Conservation (phyloP, 2,113 vertebrate species). For the Tinamus guttatus region DNA sequence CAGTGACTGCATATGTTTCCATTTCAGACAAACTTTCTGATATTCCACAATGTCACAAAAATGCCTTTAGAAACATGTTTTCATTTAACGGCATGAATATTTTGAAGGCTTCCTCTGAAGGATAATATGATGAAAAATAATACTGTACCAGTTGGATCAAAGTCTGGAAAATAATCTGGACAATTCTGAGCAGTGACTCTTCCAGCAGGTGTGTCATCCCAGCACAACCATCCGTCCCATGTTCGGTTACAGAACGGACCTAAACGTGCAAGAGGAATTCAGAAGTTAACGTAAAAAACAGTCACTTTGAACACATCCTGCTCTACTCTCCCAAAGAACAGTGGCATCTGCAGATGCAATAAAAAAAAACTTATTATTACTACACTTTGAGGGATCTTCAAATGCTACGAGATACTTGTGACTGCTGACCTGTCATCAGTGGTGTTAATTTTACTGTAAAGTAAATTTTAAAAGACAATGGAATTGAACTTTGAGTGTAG, state of each 20-base stretch:
- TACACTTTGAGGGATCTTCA: neutral
- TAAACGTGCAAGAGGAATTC: slow-evolving; percentile 53
- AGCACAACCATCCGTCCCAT: slow-evolving; percentile 96
- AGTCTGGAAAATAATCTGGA: slow-evolving; percentile 93
- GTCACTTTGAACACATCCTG: neutral
- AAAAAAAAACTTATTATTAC: neutral
- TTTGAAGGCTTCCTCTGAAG: neutral
- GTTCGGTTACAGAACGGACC: slow-evolving; percentile 86
- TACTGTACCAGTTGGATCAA: slow-evolving; percentile 89
- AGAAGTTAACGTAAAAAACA: neutral
- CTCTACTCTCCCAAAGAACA: neutral
- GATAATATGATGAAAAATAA: neutral
- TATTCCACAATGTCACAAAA: neutral
- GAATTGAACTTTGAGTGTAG: neutral
- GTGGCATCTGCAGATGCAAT: neutral
- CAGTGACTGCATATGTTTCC: neutral
- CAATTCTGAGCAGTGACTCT: slow-evolving; percentile 83
- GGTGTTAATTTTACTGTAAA: neutral
- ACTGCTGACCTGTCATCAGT: neutral
- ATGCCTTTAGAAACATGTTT: neutral
- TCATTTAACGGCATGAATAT: neutral
- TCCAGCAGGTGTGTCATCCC: slow-evolving; percentile 90
- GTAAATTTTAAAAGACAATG: neutral
- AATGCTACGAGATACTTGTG: neutral
- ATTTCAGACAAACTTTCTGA: neutral